Evolutionary conservation across 2,113 vertebrate genomes (phyloP), one percentile per base, ranked within the genome.

Genomic region (Callipepla squamata): DNA sequence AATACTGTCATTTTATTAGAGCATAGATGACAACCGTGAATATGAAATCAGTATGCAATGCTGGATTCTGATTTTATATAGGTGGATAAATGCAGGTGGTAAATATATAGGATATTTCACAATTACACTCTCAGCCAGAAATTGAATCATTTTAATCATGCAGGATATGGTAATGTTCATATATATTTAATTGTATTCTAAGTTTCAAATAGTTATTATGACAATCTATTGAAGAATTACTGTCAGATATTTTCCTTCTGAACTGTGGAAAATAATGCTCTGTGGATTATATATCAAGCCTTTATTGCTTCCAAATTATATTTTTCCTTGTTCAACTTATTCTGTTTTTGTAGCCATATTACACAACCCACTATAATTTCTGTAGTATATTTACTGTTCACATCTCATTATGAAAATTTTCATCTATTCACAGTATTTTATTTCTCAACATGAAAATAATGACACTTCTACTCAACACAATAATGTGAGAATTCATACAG

Each of bases 21-120:
- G 11, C 18, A 84, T 66, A 96, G 85, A 92, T 94, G 75, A 88
- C 95, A 94, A 70, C 44, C 86, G 74, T 96, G 81, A 80, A 96
- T 92, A 96, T 80, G 63, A 96, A 94, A 97, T 97, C 92, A 94
- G 97, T 97, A 95, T 34, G 20, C 75, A 92, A 32, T 51, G 15
- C 58, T 97, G 45, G 25, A 76, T 95, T 96, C 58, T 91, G 92
- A 95, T 96, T 97, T 93, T 93, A 95, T 97, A 90, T 92, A 96
- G 55, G 85, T 96, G 75, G 72, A 48, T 80, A 95, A 94, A 96
- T 67, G 42, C 45, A 85, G 68, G 74, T 70, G 30, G 47, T 61
- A 97, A 97, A 93, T 75, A 96, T 94, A 88, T 72, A 87, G 10
- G 22, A 55, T 93, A 93, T 95, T 94, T 94, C 83, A 90, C 90